phyloP scores from a whole-genome alignment of 2,797 vertebrate genomes.

The Calcarius lapponicus region DNA sequence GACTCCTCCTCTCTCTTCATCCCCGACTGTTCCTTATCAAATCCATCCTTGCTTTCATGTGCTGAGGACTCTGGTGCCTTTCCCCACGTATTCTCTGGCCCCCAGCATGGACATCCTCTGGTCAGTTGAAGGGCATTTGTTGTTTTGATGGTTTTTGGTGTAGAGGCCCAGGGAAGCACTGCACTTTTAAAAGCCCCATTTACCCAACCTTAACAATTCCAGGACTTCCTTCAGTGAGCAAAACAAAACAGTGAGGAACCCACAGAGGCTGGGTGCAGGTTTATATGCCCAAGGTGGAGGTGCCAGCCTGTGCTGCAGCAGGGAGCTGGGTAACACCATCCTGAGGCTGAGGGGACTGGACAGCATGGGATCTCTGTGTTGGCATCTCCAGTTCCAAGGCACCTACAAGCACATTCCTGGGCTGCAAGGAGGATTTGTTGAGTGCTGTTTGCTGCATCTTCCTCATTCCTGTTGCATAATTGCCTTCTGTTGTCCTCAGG shows the following conservation, averaged over 20 bases:
- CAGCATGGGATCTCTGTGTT: not conserved
- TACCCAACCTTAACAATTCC: not conserved
- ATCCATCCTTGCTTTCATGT: not conserved
- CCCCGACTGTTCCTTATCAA: not conserved
- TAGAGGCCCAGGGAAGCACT: not conserved
- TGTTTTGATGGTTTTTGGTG: not conserved
- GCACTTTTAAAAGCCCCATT: not conserved
- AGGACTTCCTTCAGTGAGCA: not conserved
- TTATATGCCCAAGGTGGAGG: not conserved
- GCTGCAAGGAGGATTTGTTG: not conserved
- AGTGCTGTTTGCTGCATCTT: not conserved
- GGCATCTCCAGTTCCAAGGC: not conserved
- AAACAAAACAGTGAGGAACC: not conserved
- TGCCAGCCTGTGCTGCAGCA: not conserved
- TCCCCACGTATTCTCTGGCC: not conserved
- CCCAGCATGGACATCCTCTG: fast-evolving
- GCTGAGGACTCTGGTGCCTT: not conserved
- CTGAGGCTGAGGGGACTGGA: not conserved
- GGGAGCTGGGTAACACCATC: not conserved
- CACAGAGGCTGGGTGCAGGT: not conserved
- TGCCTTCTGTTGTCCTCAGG: not conserved
- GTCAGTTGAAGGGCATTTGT: not conserved
- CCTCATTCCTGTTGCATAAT: not conserved
- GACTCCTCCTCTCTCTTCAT: not conserved
- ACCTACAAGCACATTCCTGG: not conserved